Evolutionary conservation across 2,113 vertebrate genomes (phyloP), one percentile per base, ranked within the genome.

Genomic region (Zapus hudsonius): DNA sequence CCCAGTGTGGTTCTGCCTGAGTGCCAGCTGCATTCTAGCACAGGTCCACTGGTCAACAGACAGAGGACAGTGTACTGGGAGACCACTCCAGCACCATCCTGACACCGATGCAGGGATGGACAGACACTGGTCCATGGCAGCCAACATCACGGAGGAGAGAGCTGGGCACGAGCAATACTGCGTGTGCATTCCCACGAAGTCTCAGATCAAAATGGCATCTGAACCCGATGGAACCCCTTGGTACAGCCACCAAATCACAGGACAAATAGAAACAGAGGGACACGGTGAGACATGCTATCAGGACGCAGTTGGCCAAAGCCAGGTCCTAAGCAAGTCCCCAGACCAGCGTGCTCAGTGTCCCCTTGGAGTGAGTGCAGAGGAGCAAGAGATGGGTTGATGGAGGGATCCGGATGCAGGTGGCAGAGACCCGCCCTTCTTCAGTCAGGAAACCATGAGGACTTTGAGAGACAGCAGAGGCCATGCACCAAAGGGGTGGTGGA

Each of bases 251-350:
- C 38, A 27, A 25, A 16, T 36, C 75, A 25, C 27, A 33, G 74
- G n/a, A 69, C 44, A 40, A 2, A 4, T 25, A 42, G n/a, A n/a
- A 12, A 72, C 25, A 47, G 64, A 47, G 16, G 33, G 8, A 20
- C 7, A 0, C 9, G 9, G 31, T 25, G 13, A 7, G 22, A 13
- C 1, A 4, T 9, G 7, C 61, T 12, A 2, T 9, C 8, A 17
- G 52, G 47, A 33, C 11, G 3, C 64, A 19, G 5, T 3, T 12
- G 17, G 7, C 42, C 23, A 67, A 38, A 67, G 4, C 61, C 61
- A 55, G 61, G 17, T 25, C 17, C 1, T 11, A 17, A 52, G 87
- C 47, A 47, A 7, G 27, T 6, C n/a, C 38, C 29, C 0, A 27
- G 15, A 47, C 47, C 6, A 7, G 11, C 47, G 12, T 0, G 2